Evolutionary conservation across 2,113 vertebrate genomes (phyloP).

Genomic region (Peromyscus maniculatus): DNA sequence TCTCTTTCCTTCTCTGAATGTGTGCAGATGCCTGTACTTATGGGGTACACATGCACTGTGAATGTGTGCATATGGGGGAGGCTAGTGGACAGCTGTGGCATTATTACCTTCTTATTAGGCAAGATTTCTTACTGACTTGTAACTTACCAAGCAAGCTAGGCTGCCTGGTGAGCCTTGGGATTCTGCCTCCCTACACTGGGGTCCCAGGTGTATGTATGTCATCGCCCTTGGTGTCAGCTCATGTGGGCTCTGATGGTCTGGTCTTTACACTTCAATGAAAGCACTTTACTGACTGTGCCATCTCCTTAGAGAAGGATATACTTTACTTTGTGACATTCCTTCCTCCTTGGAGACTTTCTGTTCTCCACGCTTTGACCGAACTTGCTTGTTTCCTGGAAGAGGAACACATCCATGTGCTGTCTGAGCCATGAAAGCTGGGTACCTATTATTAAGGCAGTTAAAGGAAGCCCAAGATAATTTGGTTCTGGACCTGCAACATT

Average conservation of each 20-base stretch:
- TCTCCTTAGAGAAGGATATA: neutral
- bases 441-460: neutral
- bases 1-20: neutral
- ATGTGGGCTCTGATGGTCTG: neutral
- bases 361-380: rapidly evolving
- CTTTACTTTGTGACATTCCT: neutral
- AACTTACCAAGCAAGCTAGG: neutral
- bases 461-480: neutral
- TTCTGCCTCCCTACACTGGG: neutral
- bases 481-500: neutral
- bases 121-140: neutral
- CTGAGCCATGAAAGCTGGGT: neutral
- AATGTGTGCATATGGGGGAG: neutral
- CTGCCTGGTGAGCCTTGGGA: neutral
- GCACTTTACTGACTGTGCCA: neutral
- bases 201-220: neutral
- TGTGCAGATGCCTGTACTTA: neutral
- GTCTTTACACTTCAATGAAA: neutral
- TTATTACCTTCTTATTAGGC: neutral
- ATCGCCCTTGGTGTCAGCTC: neutral
- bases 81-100: too few species aligned
- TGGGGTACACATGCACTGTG: neutral
- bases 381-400: neutral
- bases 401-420: rapidly evolving
- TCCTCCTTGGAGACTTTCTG: neutral